These are phyloP conservation scores for Oxyteleia sp. DNA, from an alignment of 2,888 invertebrate species.

Conservation along the genomic window DNA sequence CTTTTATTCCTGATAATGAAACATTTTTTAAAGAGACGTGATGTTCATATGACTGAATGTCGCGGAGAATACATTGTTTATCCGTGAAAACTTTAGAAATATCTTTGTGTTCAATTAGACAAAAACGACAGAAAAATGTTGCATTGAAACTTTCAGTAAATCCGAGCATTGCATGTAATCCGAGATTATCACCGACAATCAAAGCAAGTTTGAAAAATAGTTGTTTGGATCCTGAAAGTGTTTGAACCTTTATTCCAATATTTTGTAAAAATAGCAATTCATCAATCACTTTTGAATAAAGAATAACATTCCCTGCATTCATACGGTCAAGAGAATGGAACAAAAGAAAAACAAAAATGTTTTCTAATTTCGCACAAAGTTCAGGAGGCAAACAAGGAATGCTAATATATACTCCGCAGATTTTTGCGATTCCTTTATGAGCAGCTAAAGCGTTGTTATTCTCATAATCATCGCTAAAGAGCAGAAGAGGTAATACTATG, in stretches of 20 bases:
- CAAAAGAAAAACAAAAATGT: slow-evolving; percentile 45
- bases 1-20: not conserved
- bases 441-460: slow-evolving; percentile 30
- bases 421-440: slow-evolving; percentile 44
- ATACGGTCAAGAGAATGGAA: slow-evolving; percentile 12
- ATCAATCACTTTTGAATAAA: slow-evolving; percentile 8
- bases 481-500: not conserved
- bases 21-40: not conserved
- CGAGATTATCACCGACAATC: slow-evolving; percentile 7
- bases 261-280: slow-evolving; percentile 8
- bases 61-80: not conserved
- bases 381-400: slow-evolving; percentile 64
- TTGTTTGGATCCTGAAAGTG: not conserved
- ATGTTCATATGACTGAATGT: not conserved
- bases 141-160: slow-evolving; percentile 2
- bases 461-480: slow-evolving; percentile 18
- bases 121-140: slow-evolving; percentile 14
- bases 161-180: slow-evolving; percentile 9
- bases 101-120: not conserved
- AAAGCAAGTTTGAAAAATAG: slow-evolving; percentile 18
- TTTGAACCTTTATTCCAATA: slow-evolving; percentile 7
- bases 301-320: not conserved
- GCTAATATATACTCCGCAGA: slow-evolving; percentile 47
- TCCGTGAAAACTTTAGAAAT: slow-evolving; percentile 8
- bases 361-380: slow-evolving; percentile 19